Base-by-base conservation (phyloP, 53 echinoderm and acorn worm genomes). In the Luidia sarsii region DNA sequence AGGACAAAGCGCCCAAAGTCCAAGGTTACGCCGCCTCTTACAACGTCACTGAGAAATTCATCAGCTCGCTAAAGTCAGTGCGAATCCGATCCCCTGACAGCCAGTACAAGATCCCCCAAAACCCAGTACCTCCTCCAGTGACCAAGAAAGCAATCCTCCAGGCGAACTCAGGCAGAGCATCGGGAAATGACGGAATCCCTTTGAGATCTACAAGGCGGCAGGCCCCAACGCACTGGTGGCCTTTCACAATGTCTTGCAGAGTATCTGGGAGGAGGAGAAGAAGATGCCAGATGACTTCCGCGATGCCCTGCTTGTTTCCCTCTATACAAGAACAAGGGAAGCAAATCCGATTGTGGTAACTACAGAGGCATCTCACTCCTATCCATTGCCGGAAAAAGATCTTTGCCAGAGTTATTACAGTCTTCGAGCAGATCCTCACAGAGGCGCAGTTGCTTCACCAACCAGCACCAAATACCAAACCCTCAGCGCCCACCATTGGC, bases 11-110 rank as follows among this genome's bases (percentile, higher is more conserved):
- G 2, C 33, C 13, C 13, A 33, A 71, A 18, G 30, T 71, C 16
- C 52, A 71, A 32, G 3, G 14, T 22, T 30, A 31, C 18, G 71
- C 71, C 14, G 71, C 50, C 51, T 14, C n/a, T 20, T 33, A 71
- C 49, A 71, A 71, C 51, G n/a, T n/a, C n/a, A 13, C 71, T 52
- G 30, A 71, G 71, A 50, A 50, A 8, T 71, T 71, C 52, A 50
- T 50, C 51, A 29, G 11, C 19, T 3, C 16, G 45, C 39, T 71
- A 19, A 50, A 51, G 36, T 9, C 50, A 22, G 71, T 50, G 20
- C 45, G 20, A 14, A 48, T 31, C 45, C 21, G 29, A 48, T 68
- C 33, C 45, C 48, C 20, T 48, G 20, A n/a, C 45, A 46, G 21
- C 46, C 45, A 16, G 32, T 24, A 13, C 13, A 16, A 16, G 64